phyloP scores from a whole-genome alignment of 2,888 invertebrate genomes.

The Beris chalybata region DNA sequence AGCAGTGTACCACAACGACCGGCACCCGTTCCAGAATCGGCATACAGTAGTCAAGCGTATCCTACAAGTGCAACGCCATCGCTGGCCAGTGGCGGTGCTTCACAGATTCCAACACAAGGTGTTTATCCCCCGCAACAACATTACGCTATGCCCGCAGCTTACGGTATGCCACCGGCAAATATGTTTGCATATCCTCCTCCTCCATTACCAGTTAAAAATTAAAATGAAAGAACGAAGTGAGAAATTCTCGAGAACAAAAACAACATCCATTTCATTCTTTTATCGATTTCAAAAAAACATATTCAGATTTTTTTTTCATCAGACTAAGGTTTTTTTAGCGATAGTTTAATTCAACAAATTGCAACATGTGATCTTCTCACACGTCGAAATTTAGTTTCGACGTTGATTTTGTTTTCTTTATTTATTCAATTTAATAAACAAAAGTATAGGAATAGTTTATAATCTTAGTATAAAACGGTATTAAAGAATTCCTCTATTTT shows the following conservation, averaged over 20 bases:
- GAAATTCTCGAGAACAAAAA: background rate
- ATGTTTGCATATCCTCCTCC: conserved; percentile 55
- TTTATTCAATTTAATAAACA: too few relatives aligned
- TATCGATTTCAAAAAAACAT: background rate
- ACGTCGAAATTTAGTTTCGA: too few relatives aligned
- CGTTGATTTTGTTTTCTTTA: too few relatives aligned
- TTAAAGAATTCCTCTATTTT: too few relatives aligned
- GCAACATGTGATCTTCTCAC: too few relatives aligned
- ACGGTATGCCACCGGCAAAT: conserved; percentile 43
- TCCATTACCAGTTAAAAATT: conserved; percentile 55
- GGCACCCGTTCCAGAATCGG: conserved; percentile 12
- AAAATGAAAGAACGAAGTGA: conserved; percentile 38
- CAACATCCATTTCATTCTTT: background rate
- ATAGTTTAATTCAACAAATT: background rate
- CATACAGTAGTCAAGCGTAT: conserved; percentile 27
- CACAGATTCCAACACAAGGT: conserved; percentile 17
- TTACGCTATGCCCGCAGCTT: conserved; percentile 40
- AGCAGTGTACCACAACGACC: conserved; percentile 36
- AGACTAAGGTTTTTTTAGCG: background rate
- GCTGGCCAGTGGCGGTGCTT: too few relatives aligned
- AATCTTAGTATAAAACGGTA: too few relatives aligned
- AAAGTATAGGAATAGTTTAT: too few relatives aligned
- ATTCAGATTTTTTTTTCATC: background rate
- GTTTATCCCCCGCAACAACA: conserved; percentile 21
- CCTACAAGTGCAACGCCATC: conserved; percentile 28